phyloP scores from a whole-genome alignment of 1,140 invertebrate genomes.

The Coenobita brevimanus region DNA sequence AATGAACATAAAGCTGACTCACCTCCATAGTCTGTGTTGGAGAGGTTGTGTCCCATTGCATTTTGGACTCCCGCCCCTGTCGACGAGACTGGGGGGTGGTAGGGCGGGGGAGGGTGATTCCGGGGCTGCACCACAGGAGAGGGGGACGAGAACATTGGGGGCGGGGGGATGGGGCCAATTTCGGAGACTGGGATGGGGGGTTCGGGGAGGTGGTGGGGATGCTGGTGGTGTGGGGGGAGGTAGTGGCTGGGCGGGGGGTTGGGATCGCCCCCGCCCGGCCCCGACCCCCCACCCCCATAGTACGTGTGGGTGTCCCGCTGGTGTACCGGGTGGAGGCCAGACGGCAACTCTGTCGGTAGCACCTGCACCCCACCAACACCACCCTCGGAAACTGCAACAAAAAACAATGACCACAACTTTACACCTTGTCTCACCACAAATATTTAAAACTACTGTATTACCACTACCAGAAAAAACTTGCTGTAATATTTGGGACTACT shows the following conservation, averaged over 20 bases:
- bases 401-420: neutral
- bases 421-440: no score
- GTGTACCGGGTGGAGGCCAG: slow-evolving; percentile 56
- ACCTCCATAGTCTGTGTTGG: slow-evolving; percentile 58
- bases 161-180: slow-evolving; percentile 94
- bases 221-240: slow-evolving; percentile 3
- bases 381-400: slow-evolving; percentile 44
- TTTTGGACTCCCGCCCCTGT: slow-evolving; percentile 58
- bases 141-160: slow-evolving; percentile 94
- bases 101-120: slow-evolving; percentile 74
- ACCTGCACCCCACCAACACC: slow-evolving; percentile 56
- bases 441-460: no score
- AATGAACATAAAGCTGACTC: no score
- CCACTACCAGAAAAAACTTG: no score
- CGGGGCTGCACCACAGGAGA: slow-evolving; percentile 81
- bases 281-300: slow-evolving; percentile 31
- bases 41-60: slow-evolving; percentile 55
- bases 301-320: slow-evolving; percentile 61
- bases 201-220: slow-evolving; percentile 80
- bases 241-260: slow-evolving; percentile 2
- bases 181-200: slow-evolving; percentile 92
- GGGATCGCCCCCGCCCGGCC: neutral
- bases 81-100: slow-evolving; percentile 63
- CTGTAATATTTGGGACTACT: no score
- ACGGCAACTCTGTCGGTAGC: slow-evolving; percentile 36